Base-by-base conservation (phyloP, 2,888 invertebrate species). In the Boloria selene region DNA sequence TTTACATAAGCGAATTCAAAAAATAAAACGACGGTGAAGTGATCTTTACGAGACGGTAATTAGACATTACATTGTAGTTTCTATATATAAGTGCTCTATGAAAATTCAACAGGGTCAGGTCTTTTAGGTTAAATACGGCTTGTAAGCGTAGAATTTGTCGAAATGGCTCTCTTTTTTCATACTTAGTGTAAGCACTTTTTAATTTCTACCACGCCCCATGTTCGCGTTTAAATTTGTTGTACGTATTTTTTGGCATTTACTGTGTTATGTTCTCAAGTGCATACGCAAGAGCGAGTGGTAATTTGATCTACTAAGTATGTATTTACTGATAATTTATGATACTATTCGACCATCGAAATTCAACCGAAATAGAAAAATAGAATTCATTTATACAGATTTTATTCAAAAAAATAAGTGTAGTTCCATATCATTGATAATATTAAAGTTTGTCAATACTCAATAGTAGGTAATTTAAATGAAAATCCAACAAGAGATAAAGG, bases 111-210 rank as follows among this genome's bases (percentile, higher is more conserved):
- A 64, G 54, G 47, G 58, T 31, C 47, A 65, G 31, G 31, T 10
- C 61, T 71, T 71, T 71, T 66, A 70, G 68, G 65, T 65, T 71
- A 65, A 65, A 71, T 69, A 64, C 50, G 59, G 64, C 62, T 68
- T 56, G 68, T 61, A 62, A 64, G 61, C 68, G 51, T 64, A 60
- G 54, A 68, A 66, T 68, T 68, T 70, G 71, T 70, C 63, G 61
- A 67, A 71, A 67, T 61, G 64, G 58, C 50, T 56, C 56, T 53
- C 64, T 47, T 67, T 64, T 68, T 68, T 67, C 51, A 64, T 64
- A 61, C 54, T 69, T 59, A 64, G 31, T 42, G 59, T 55, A 66
- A 68, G 68, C 65, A 60, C 64, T 62, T 18, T 55, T 68, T 42
- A 68, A 70, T 66, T 64, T 61, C 68, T 58, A 64, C 58, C n/a